Base-by-base conservation (phyloP, 2,888 invertebrate species). In the Chouioia cunea region DNA sequence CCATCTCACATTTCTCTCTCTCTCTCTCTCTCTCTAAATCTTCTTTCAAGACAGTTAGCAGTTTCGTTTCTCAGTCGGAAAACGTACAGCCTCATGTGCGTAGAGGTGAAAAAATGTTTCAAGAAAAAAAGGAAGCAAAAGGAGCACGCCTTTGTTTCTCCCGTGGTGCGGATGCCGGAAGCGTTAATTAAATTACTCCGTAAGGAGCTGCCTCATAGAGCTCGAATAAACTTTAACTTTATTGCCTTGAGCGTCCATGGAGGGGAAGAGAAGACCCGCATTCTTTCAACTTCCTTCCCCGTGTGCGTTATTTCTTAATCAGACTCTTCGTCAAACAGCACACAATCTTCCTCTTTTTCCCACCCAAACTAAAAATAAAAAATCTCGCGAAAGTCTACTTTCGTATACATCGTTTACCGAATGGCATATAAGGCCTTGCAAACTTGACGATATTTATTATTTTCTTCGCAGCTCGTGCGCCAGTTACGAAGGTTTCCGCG, bases 131-230 rank as follows among this genome's bases (percentile, higher is more conserved):
- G 43, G 10, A 1, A 14, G 48, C 36, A 48, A n/a, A 36, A 20
- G 36, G 4, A 4, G 58, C 23, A 36, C 46, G 58, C 72, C 46
- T 73, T 69, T 72, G 72, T 72, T 65, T 68, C 46, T 43, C 4
- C 52, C 4, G 22, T 3, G 6, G 36, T 43, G 67, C 47, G 36
- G 36, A 46, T 62, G 64, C 47, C 65, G 47, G 65, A 60, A 73
- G 66, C 73, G 70, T 70, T 73, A 73, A 73, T 73, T 73, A 73
- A 73, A 73, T 73, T 73, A 73, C 70, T 73, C 58, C 63, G 54
- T 27, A 18, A 58, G 57, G 20, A 52, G 63, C 67, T 54, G 50
- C 56, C 44, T 68, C 47, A 64, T 68, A 46, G 53, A 50, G 27
- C 62, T 50, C n/a, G 50, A 58, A 44, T 66, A 54, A 73, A 66